These are phyloP conservation scores for Listrodromus nycthemerus DNA, from an alignment of 2,888 invertebrate genomes.

Conservation along the genomic window DNA sequence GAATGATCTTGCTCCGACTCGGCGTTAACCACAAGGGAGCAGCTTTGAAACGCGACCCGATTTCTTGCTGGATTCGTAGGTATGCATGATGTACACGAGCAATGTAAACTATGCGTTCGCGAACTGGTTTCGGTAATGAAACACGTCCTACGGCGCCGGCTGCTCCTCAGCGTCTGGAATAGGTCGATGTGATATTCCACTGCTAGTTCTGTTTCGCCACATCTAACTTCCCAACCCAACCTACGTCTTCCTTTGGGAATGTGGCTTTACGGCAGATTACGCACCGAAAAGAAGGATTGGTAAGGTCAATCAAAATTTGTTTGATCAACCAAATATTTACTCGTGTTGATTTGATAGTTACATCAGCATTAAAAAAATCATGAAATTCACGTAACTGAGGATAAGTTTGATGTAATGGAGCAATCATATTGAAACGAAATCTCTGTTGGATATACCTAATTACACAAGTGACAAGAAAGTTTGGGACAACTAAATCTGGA, in stretches of 20 bases:
- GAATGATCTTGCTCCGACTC: not conserved
- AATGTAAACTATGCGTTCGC: slow-evolving; percentile 7
- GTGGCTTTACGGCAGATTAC: slow-evolving; percentile 23
- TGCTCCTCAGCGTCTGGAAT: slow-evolving; percentile 1
- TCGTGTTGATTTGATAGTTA: no score
- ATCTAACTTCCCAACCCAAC: not conserved
- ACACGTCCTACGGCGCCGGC: slow-evolving; percentile 18
- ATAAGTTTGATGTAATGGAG: no score
- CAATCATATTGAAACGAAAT: no score
- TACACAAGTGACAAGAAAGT: no score
- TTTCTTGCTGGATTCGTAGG: not conserved
- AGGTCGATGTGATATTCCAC: slow-evolving; percentile 16
- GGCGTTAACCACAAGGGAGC: not conserved
- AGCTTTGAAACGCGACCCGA: not conserved
- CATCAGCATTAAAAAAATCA: no score
- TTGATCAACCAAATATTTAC: no score
- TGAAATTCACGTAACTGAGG: no score
- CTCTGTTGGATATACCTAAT: no score
- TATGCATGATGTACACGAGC: slow-evolving; percentile 1
- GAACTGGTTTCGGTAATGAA: slow-evolving; percentile 26
- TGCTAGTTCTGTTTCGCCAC: slow-evolving; percentile 1
- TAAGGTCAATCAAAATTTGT: no score
- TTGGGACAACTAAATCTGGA: no score
- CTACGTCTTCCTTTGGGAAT: not conserved
- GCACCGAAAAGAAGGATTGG: no score